phyloP scores from a whole-genome alignment of 1,140 invertebrate species.

The Arctopsyche grandis region DNA sequence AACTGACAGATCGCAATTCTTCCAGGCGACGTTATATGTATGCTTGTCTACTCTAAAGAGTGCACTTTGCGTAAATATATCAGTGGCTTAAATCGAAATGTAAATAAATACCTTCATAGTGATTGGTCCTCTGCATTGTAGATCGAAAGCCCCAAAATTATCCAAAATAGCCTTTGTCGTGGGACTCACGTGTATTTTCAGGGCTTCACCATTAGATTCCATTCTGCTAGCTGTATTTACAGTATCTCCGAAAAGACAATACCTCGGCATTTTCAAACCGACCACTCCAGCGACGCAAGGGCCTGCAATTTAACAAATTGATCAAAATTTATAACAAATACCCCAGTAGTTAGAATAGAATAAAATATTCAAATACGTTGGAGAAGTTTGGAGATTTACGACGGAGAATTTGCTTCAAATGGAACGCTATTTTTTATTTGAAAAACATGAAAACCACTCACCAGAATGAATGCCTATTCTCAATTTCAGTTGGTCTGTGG shows the following conservation, averaged over 20 bases:
- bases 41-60: no score
- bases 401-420: no score
- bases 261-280: constrained; percentile 91
- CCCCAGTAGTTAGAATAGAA: no score
- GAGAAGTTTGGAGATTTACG: no score
- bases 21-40: no score
- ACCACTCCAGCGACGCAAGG: constrained; percentile 92
- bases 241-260: constrained; percentile 94
- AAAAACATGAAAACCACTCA: constrained; percentile 58
- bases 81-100: no score
- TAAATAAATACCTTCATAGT: constrained; percentile 83
- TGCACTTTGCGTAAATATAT: no score
- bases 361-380: no score
- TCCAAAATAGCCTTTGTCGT: constrained; percentile 90
- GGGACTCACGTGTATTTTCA: constrained; percentile 96
- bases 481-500: constrained; percentile 86
- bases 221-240: constrained; percentile 94
- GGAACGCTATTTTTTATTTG: no score
- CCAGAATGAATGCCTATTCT: constrained; percentile 96
- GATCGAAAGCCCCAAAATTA: constrained; percentile 87
- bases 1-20: no score
- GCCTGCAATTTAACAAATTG: constrained; percentile 63
- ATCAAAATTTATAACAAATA: not conserved
- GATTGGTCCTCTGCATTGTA: constrained; percentile 89
- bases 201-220: constrained; percentile 92